Percentiles rank a stretch among this genome's conserved stretches.
These are phyloP conservation scores for Stichodactyla mertensii DNA, from an alignment of 64 coral and sea anemone species.

Conservation along the genomic window DNA sequence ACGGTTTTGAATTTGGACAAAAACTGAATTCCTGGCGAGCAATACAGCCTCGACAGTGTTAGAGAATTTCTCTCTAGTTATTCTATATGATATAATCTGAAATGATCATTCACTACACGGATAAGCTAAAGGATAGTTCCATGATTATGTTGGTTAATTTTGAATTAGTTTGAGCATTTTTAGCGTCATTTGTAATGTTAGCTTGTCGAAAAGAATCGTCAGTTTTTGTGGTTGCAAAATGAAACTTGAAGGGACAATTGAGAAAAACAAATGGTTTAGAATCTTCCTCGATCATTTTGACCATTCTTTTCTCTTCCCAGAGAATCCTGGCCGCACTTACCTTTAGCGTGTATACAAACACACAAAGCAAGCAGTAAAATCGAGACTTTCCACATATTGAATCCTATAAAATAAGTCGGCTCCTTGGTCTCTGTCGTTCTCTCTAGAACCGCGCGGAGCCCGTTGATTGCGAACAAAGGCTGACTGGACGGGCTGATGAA, in stretches of 20 bases:
- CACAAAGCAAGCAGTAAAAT: slow-evolving; percentile 15
- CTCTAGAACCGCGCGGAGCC: slow-evolving; percentile 10
- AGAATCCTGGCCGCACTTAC: neutral
- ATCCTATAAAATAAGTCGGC: slow-evolving; percentile 26
- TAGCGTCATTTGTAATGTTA: neutral
- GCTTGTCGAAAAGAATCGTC: neutral
- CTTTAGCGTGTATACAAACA: slow-evolving; percentile 45
- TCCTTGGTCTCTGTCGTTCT: slow-evolving; percentile 21
- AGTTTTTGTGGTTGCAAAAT: neutral
- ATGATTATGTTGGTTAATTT: neutral
- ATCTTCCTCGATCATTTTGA: neutral
- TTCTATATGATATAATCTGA: neutral
- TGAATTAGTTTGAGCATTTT: neutral
- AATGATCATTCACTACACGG: neutral
- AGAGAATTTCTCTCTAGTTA: too few species aligned
- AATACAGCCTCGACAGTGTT: too few species aligned
- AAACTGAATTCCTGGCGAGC: neutral
- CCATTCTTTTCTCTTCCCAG: neutral
- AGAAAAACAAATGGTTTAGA: neutral
- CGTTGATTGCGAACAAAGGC: slow-evolving; percentile 33
- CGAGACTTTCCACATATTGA: slow-evolving; percentile 39
- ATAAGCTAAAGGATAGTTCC: neutral
- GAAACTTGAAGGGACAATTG: neutral
- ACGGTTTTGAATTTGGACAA: neutral
- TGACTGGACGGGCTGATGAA: slow-evolving; percentile 46